Conservation (phyloP, 2,113 vertebrate genomes). For the Prochilodus magdalenae region DNA sequence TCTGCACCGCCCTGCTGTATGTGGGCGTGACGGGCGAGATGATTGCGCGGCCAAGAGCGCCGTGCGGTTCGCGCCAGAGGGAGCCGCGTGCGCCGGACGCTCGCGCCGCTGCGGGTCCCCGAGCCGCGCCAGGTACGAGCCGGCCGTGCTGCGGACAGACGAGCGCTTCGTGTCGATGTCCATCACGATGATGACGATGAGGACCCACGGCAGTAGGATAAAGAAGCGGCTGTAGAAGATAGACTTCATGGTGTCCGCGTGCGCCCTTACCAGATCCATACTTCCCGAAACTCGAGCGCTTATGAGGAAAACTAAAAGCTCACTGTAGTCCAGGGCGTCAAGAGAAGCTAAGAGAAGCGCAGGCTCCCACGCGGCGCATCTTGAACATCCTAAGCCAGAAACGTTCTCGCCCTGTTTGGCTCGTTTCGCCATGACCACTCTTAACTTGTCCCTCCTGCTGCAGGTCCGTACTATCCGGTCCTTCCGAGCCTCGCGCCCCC, state of each 20-base stretch:
- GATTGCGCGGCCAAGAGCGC: constrained; percentile 81
- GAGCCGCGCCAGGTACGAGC: constrained; percentile 62
- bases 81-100: constrained; percentile 41
- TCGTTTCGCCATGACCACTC: background rate
- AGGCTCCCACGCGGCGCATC: constrained; percentile 8
- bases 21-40: constrained; percentile 97
- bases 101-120: constrained; percentile 62
- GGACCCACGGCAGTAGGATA: constrained; percentile 90
- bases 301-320: background rate
- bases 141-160: constrained; percentile 71
- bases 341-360: background rate
- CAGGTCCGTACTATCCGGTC: background rate
- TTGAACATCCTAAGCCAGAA: background rate
- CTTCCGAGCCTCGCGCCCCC: constrained; percentile 3
- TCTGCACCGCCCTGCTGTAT: constrained; percentile 94
- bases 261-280: constrained; percentile 57
- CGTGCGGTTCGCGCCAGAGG: constrained; percentile 50
- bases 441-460: constrained; percentile 29
- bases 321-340: background rate
- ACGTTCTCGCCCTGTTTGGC: background rate
- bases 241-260: constrained; percentile 83
- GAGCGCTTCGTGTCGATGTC: constrained; percentile 84
- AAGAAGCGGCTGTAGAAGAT: constrained; percentile 87
- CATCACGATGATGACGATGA: constrained; percentile 93
- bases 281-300: constrained; percentile 53